A percentile compares a stretch with the other conserved stretches of the same genome.
phyloP scores from a whole-genome alignment of 2,113 vertebrate genomes.

The Cinclus mexicanus region DNA sequence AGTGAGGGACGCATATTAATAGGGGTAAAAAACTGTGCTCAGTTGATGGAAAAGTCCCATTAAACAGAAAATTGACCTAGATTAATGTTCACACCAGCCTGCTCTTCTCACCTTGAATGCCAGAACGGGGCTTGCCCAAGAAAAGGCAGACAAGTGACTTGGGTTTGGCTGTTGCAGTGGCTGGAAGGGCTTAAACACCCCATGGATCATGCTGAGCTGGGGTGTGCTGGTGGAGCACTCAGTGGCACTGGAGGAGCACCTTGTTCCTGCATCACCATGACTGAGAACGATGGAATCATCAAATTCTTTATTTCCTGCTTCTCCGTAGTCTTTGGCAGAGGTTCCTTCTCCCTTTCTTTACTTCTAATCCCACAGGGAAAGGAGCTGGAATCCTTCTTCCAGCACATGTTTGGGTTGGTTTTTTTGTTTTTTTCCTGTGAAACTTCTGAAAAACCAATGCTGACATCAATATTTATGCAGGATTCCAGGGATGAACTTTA shows the following conservation, averaged over 20 bases:
- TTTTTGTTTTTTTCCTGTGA: not conserved
- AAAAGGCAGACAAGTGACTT: not conserved
- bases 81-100: not conserved
- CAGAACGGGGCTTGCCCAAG: not conserved
- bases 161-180: not conserved
- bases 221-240: not conserved
- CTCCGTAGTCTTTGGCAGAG: not conserved
- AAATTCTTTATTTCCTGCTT: not conserved
- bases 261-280: not conserved
- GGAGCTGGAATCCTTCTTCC: not conserved
- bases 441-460: not conserved
- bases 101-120: rapidly evolving
- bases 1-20: not conserved
- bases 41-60: not conserved
- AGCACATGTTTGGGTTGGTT: not conserved
- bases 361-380: not conserved
- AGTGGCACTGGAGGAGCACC: not conserved
- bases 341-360: not conserved
- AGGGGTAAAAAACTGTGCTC: not conserved
- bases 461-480: not conserved
- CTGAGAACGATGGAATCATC: not conserved
- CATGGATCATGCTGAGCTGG: not conserved
- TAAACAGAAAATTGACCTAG: not conserved
- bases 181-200: not conserved
- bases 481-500: not conserved